Percentiles rank a stretch among this genome's conserved stretches.
These are phyloP conservation scores for Hipposideros larvatus DNA, from an alignment of 2,797 vertebrate species.

Conservation along the genomic window DNA sequence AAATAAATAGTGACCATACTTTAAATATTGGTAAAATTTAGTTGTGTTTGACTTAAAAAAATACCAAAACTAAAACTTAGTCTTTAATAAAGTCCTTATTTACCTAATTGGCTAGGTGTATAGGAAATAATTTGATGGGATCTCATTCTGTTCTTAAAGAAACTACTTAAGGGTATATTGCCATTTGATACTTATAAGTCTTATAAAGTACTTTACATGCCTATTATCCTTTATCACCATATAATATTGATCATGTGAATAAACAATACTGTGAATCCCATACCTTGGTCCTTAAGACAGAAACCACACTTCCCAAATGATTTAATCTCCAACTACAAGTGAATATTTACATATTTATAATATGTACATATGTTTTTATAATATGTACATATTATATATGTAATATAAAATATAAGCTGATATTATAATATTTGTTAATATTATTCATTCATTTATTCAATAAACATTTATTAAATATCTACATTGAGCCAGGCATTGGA, in stretches of 20 bases:
- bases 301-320: neutral
- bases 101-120: neutral
- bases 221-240: neutral
- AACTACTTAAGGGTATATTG: neutral
- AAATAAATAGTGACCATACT: neutral
- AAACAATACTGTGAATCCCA: neutral
- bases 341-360: conserved; percentile 5
- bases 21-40: conserved; percentile 10
- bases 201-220: neutral
- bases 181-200: neutral
- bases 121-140: conserved; percentile 46
- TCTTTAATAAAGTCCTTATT: conserved; percentile 57
- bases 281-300: neutral
- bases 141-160: neutral
- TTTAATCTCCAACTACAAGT: neutral
- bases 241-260: neutral
- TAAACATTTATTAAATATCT: neutral
- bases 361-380: neutral
- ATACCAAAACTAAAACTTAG: neutral
- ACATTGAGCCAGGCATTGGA: neutral
- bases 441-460: neutral
- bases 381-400: neutral
- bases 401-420: neutral
- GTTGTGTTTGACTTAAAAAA: neutral
- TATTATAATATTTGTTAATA: neutral